These are phyloP conservation scores for Bombus fervidus DNA, from an alignment of 1,140 invertebrate species.

Conservation along the genomic window DNA sequence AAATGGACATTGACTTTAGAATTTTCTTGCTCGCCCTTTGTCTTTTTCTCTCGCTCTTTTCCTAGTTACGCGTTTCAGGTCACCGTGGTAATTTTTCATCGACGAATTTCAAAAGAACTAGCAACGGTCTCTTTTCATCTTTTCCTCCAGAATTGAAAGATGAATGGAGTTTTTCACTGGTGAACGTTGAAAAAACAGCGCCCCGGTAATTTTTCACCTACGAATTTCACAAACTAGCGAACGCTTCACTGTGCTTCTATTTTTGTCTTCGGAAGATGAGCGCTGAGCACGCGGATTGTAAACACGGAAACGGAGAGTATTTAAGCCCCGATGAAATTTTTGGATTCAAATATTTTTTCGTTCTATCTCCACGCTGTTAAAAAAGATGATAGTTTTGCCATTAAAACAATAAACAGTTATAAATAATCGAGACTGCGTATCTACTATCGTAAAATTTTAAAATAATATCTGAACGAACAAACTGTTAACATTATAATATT, in stretches of 20 bases:
- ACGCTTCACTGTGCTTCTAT: background rate
- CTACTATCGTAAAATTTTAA: background rate
- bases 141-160: conserved; percentile 34
- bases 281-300: background rate
- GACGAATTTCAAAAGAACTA: conserved; percentile 36
- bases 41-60: background rate
- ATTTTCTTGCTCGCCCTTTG: background rate
- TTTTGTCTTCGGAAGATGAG: background rate
- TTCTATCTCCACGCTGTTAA: background rate
- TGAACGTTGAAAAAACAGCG: background rate
- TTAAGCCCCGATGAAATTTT: background rate
- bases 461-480: too few species aligned
- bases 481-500: too few species aligned
- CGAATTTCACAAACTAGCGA: conserved; percentile 9
- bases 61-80: conserved; percentile 13
- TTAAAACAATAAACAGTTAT: background rate
- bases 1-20: conserved; percentile 31
- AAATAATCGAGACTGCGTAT: background rate
- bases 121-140: conserved; percentile 32
- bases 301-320: background rate
- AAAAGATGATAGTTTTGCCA: background rate
- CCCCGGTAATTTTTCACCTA: conserved; percentile 36
- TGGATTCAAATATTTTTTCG: background rate
- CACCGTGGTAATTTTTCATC: conserved; percentile 45
- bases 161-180: conserved; percentile 41